A percentile compares a stretch with the other conserved stretches of the same genome.
Evolutionary conservation across 2,888 invertebrate genomes (phyloP).

Genomic region (Ceriagrion tenellum): DNA sequence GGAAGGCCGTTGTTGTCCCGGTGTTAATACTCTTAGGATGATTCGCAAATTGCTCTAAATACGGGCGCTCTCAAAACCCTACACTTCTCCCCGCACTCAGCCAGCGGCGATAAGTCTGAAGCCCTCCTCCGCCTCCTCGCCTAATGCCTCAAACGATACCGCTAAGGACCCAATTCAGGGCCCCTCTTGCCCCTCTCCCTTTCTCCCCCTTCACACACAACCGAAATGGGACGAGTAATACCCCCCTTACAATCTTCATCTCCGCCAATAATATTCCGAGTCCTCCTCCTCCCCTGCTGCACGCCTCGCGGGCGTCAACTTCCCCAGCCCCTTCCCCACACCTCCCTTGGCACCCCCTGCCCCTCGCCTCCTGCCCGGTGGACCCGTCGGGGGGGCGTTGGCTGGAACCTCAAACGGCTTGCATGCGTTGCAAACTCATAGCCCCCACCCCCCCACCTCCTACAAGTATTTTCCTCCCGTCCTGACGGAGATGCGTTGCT

Average conservation of each 20-base stretch:
- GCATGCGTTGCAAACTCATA: constrained; percentile 25
- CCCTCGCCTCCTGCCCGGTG: background rate
- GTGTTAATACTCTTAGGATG: background rate
- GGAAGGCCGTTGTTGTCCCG: background rate
- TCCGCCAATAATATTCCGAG: constrained; percentile 2
- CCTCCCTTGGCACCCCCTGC: background rate
- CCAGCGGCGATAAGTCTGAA: constrained; percentile 3
- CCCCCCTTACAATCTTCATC: background rate
- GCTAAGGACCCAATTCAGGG: background rate
- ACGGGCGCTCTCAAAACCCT: background rate
- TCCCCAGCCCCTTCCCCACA: background rate
- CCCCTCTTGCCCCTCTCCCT: background rate
- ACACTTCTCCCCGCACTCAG: background rate
- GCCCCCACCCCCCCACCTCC: background rate
- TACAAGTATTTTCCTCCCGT: background rate
- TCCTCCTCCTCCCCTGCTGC: background rate
- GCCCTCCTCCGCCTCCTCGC: background rate
- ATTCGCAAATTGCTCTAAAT: constrained; percentile 43
- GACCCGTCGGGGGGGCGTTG: background rate
- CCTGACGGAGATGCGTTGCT: background rate
- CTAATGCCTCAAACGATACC: constrained; percentile 16
- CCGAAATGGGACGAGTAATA: background rate
- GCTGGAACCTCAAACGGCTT: constrained; percentile 30
- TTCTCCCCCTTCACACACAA: background rate
- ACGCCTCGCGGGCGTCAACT: background rate